Evolutionary conservation across 2,797 vertebrate species (phyloP), one percentile per base, ranked within the genome.

Genomic region (Myotis vivesi): DNA sequence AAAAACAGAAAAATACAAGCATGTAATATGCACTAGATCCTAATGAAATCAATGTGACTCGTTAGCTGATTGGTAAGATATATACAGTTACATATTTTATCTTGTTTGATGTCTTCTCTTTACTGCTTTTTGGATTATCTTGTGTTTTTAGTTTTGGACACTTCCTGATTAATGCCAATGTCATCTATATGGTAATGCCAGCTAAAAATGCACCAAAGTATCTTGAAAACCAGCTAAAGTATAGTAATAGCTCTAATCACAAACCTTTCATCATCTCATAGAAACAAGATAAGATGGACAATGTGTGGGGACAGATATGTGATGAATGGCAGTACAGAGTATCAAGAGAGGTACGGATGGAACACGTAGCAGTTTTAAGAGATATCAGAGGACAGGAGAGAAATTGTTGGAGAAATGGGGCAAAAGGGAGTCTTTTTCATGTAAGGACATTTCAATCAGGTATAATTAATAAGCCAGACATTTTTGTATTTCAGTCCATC

Each of bases 211-310:
- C 51, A 87, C 13, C 8, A 33, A 36, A 86, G 57, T 57, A 57
- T 82, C 83, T 91, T 86, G 41, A 93, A 88, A 94, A 87, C 15
- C 28, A 92, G 80, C 79, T 93, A 83, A 87, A 95, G 85, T 38
- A 72, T 9, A 92, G 85, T 28, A 92, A 87, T 36, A 81, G 62
- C 75, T 93, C 87, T 91, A 72, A 76, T 81, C 44, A 5, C 44
- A 95, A 96, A 86, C 72, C 72, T 96, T 81, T 85, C 38, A 92
- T 96, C 89, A 77, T 94, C 89, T 94, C 72, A 94, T 41, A 79
- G 94, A 94, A 87, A 96, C 92, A 96, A 64, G 25, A 11, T 81
- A 94, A 94, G 79, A 91, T 41, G 68, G 89, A 95, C 92, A 94
- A 84, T n/a, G 19, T n/a, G 55, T 44, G 8, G 49, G 46, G 59